Percentiles rank a stretch among this genome's conserved stretches.
Evolutionary conservation across 2,113 vertebrate genomes (phyloP).

Genomic region (Xenopus tropicalis): UCB_Xtro_10.0 CM004446.2:141073001-141073500

Average conservation of each 20-base stretch:
- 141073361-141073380: constrained; percentile 25
- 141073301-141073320: constrained; percentile 40
- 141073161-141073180: constrained; percentile 22
- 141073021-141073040: too few species aligned
- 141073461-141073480: too few species aligned
- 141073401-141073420: constrained; percentile 18
- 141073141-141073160: constrained; percentile 34
- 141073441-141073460: constrained; percentile 1
- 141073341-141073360: constrained; percentile 41
- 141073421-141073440: neutral
- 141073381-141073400: constrained; percentile 31
- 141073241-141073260: constrained; percentile 41
- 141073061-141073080: constrained; percentile 1
- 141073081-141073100: constrained; percentile 24
- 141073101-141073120: constrained; percentile 32
- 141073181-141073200: constrained; percentile 30
- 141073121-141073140: constrained; percentile 17
- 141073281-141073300: constrained; percentile 35
- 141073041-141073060: too few species aligned
- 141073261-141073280: constrained; percentile 39
- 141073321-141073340: constrained; percentile 41
- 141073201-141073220: constrained; percentile 38
- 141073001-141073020: too few species aligned
- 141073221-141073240: constrained; percentile 30
- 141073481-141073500: too few species aligned